A percentile compares a stretch with the other conserved stretches of the same genome.
Conservation (phyloP, 2,888 invertebrate genomes). For the Acrobasis repandana region DNA sequence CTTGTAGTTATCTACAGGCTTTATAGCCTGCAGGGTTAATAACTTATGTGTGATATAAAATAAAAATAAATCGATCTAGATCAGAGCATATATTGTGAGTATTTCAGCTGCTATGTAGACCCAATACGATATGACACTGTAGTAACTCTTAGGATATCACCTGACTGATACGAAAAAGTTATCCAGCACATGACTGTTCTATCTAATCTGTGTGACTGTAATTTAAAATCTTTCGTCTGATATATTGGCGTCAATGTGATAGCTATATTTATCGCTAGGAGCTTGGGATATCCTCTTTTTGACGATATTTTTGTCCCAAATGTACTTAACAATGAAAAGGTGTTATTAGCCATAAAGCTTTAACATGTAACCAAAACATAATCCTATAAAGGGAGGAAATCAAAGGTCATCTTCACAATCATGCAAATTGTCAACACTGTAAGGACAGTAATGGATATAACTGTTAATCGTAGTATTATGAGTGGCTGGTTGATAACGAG, state of each 20-base stretch:
- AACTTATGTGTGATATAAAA: neutral
- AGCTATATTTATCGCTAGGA: neutral
- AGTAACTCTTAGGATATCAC: conserved; percentile 24
- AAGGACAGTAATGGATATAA: conserved; percentile 21
- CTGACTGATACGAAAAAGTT: conserved; percentile 26
- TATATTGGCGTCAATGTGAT: conserved; percentile 21
- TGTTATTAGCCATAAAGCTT: no score
- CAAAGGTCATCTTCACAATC: conserved; percentile 2
- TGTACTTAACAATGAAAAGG: neutral
- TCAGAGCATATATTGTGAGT: no score
- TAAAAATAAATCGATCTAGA: neutral
- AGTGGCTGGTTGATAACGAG: conserved; percentile 39
- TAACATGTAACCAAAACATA: neutral
- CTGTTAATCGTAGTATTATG: conserved; percentile 35
- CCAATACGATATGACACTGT: conserved; percentile 8
- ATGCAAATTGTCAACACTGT: conserved; percentile 4
- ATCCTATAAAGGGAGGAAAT: neutral
- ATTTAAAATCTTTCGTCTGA: conserved; percentile 32
- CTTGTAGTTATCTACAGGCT: no score
- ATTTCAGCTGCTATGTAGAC: neutral
- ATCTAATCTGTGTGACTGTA: conserved; percentile 35
- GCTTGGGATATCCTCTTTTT: neutral
- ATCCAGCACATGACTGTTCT: conserved; percentile 31
- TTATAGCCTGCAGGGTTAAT: conserved; percentile 10
- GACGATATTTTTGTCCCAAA: neutral